A percentile compares a stretch with the other conserved stretches of the same genome.
Evolutionary conservation across 2,888 invertebrate species (phyloP).

Genomic region (Cacoxenus indagator): DNA sequence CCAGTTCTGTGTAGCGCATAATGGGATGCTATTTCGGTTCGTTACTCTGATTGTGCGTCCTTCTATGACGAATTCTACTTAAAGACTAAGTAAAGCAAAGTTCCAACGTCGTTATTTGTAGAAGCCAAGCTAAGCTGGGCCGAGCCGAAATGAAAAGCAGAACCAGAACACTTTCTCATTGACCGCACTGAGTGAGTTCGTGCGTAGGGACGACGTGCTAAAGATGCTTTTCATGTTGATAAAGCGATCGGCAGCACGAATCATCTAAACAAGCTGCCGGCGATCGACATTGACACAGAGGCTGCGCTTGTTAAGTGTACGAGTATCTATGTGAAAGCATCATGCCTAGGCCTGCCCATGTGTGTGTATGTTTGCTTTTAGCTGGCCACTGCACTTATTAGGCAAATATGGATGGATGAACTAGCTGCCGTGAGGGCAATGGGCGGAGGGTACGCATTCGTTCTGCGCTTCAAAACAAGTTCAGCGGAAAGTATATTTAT

Average conservation of each 20-base stretch:
- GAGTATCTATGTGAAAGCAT: neutral
- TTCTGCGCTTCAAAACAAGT: neutral
- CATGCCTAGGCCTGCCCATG: neutral
- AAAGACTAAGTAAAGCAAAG: neutral
- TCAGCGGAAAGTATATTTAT: neutral
- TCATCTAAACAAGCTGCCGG: neutral
- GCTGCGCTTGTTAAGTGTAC: neutral
- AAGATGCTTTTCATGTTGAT: neutral
- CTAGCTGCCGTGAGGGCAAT: too few species aligned
- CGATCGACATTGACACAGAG: neutral
- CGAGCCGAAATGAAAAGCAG: neutral
- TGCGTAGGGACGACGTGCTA: neutral
- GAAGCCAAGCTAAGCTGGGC: neutral
- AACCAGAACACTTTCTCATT: slow-evolving; percentile 7
- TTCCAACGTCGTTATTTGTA: slow-evolving; percentile 12
- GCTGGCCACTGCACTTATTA: neutral
- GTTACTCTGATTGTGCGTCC: neutral
- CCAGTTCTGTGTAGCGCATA: slow-evolving; percentile 6
- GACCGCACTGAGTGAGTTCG: neutral
- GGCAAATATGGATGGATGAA: neutral
- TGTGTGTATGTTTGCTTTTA: neutral
- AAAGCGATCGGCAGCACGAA: neutral
- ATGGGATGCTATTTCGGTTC: neutral
- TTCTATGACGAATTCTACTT: neutral
- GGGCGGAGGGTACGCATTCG: too few species aligned